Evolutionary conservation across 2,797 vertebrate species (phyloP), one percentile per base, ranked within the genome.

Genomic region (Notolepis coatsorum): DNA sequence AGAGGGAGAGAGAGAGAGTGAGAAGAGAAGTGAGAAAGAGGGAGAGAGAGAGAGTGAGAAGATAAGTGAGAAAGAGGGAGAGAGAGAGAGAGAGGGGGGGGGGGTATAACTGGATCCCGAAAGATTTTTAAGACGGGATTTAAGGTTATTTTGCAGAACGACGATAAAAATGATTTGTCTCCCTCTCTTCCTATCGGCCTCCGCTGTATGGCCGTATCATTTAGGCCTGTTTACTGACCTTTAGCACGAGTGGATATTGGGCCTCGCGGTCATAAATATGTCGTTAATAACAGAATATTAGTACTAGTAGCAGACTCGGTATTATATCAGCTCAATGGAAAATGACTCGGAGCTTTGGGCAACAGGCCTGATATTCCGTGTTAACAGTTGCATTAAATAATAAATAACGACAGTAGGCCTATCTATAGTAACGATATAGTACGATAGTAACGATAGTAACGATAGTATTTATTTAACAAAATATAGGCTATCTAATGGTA

Each of bases 151-250:
- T 48, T 41, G 24, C 38, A 10, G 10, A 35, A 45, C 23, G 42
- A 20, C 4, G 46, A 72, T 66, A 51, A 60, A 68, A 66, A 4
- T 5, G 3, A 47, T 71, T 49, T 68, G 24, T 62, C 13, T 27
- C 7, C 13, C 31, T 18, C 9, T 24, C 35, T 17, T 41, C 6
- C 3, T 48, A 39, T 7, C 7, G 27, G 25, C 17, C 20, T 37
- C 25, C 7, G 43, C 10, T 41, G 7, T 23, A 28, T 45, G 21
- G 37, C 15, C 10, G 28, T 33, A 18, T 35, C 3, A 27, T 47
- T 59, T 61, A 51, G 38, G 18, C 18, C 9, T 64, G 54, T 45
- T 69, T 66, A 62, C 1, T 71, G 67, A 77, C 61, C 30, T 69
- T 84, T 64, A 37, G 38, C 2, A 7, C 21, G 37, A 15, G 17